Evolutionary conservation across 1,140 invertebrate genomes (phyloP), one percentile per base, ranked within the genome.

Genomic region (Solenopsis fugax): DNA sequence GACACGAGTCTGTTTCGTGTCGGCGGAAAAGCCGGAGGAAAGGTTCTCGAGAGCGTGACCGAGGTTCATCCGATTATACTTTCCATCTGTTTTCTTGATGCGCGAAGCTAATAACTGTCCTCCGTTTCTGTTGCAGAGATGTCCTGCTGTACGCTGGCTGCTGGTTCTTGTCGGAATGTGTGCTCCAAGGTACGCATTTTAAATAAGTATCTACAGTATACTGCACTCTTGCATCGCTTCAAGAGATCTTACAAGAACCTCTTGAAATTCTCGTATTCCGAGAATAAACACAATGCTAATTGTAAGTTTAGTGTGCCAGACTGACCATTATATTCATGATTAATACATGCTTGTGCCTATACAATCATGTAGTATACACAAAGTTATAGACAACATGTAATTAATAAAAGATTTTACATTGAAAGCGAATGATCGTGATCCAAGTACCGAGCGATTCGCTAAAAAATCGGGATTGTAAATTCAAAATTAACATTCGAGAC

Each of bases 71-170:
- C 52, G 34, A 50, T 29, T 75, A 54, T 89, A 45, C 4, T 24
- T 54, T 58, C 89, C 89, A 88, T 77, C 41, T 90, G 80, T 75
- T 80, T 58, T 86, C 24, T 58, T n/a, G 13, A 56, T 58, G 7
- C 56, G 21, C 50, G n/a, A 48, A 69, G 34, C 45, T 72, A 65
- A 72, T 82, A 52, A 85, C 73, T 34, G 2, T 69, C 54, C 54
- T 81, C 89, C 86, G 65, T 88, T 80, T 89, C 65, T 92, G 67
- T 94, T 93, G n/a, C 93, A 94, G 93, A 94, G 78, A 94, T 94
- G 87, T 92, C 92, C 69, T 94, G 93, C 87, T 94, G 93, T 52
- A 89, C 91, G 13, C 34, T 87, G 73, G 92, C 93, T 16, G 81
- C 92, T 56, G 93, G 93, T 24, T 91, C 92, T 60, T 94, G 93